These are phyloP conservation scores for Meta bourneti DNA, from an alignment of 2,888 invertebrate genomes.

Conservation along the genomic window DNA sequence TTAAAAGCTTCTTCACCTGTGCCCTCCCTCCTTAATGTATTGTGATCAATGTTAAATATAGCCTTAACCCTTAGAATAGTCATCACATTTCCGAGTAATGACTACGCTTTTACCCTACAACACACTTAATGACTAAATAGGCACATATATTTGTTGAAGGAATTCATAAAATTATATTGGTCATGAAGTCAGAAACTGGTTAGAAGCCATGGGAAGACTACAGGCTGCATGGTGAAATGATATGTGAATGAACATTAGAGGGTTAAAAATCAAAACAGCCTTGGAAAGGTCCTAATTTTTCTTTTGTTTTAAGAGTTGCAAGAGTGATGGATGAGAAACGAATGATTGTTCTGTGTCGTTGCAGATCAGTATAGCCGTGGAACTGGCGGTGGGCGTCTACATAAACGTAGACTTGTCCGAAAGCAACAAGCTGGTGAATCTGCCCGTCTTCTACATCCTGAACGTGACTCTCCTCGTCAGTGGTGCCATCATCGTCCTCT, in stretches of 20 bases:
- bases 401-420: conserved; percentile 5
- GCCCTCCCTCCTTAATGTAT: no score
- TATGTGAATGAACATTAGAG: neutral
- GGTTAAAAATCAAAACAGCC: neutral
- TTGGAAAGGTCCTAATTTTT: neutral
- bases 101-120: no score
- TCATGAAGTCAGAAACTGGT: no score
- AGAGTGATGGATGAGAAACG: neutral
- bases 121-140: no score
- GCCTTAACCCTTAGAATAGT: no score
- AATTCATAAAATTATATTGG: no score
- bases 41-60: no score
- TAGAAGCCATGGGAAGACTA: no score
- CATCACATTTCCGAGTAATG: no score
- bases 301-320: neutral
- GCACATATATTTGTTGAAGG: no score
- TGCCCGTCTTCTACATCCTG: conserved; percentile 19
- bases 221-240: neutral
- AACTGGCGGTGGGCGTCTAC: conserved; percentile 3
- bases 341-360: neutral
- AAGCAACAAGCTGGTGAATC: conserved; percentile 6
- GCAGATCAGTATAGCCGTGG: neutral
- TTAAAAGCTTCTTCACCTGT: no score
- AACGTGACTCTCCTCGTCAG: conserved; percentile 59
- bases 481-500: conserved; percentile 50